Evolutionary conservation across 2,113 vertebrate genomes (phyloP).

Genomic region (Desmodus rotundus): DNA sequence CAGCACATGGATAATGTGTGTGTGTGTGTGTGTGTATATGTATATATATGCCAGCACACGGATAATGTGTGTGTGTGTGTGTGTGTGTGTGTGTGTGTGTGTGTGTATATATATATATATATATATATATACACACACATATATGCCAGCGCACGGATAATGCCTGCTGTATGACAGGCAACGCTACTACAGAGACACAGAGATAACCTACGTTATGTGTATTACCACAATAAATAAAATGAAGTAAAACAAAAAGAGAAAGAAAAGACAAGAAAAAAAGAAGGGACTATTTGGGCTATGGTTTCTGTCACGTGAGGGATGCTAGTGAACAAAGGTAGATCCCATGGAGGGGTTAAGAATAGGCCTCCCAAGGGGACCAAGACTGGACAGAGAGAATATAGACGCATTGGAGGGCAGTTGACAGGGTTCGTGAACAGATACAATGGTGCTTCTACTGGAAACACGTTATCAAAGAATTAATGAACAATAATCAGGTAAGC

Average conservation of each 20-base stretch:
- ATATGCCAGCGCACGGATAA: neutral
- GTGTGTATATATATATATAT: too few species aligned
- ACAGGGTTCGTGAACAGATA: neutral
- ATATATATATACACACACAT: too few species aligned
- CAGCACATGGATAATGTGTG: neutral
- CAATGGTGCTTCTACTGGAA: neutral
- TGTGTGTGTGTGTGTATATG: too few species aligned
- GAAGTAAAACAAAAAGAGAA: neutral
- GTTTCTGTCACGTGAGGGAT: neutral
- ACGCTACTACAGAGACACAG: neutral
- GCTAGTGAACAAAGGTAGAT: neutral
- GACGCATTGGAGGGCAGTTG: neutral
- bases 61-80: too few species aligned
- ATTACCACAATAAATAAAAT: neutral
- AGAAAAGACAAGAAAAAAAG: neutral
- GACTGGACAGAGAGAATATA: rapidly evolving
- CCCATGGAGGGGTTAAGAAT: rapidly evolving
- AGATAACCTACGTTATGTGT: neutral
- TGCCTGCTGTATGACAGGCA: neutral
- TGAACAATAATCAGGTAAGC: neutral
- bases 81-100: too few species aligned
- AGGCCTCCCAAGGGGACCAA: neutral
- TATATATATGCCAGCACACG: rapidly evolving
- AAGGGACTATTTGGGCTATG: neutral
- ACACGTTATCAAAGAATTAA: neutral